A percentile compares a stretch with the other conserved stretches of the same genome.
phyloP scores from a whole-genome alignment of 2,797 vertebrate species.

The Squalus acanthias region DNA sequence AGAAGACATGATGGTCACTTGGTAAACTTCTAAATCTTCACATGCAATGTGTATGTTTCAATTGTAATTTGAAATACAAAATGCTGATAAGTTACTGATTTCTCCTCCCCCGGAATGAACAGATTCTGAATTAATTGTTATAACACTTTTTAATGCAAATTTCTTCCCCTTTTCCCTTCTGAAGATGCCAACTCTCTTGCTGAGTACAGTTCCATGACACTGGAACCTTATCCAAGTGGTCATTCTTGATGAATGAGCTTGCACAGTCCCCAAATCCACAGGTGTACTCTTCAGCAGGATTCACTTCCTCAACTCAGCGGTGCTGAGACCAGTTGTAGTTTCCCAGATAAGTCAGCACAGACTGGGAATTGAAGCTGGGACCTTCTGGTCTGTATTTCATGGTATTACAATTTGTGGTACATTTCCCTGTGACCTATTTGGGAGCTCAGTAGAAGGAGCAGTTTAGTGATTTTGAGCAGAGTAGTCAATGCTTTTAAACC shows the following conservation, averaged over 20 bases:
- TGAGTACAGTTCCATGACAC: background rate
- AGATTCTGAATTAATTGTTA: no score
- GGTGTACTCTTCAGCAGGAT: background rate
- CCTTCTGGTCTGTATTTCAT: background rate
- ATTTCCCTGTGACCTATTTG: background rate
- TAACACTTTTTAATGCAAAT: background rate
- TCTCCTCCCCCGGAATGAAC: no score
- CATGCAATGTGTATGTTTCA: background rate
- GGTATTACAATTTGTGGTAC: background rate
- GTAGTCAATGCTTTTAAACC: background rate
- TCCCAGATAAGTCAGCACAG: background rate
- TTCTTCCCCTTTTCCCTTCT: background rate
- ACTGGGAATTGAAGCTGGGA: background rate
- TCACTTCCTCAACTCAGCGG: background rate
- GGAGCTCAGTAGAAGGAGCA: background rate
- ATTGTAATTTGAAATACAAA: background rate
- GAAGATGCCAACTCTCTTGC: background rate
- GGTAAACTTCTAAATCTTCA: background rate
- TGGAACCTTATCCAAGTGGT: background rate
- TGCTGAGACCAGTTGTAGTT: background rate
- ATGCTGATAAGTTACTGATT: background rate
- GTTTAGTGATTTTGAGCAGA: background rate
- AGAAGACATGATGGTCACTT: background rate
- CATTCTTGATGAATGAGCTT: background rate
- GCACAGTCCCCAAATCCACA: background rate